Evolutionary conservation across 2,888 invertebrate genomes (phyloP).

Genomic region (Lacanobia oleracea): DNA sequence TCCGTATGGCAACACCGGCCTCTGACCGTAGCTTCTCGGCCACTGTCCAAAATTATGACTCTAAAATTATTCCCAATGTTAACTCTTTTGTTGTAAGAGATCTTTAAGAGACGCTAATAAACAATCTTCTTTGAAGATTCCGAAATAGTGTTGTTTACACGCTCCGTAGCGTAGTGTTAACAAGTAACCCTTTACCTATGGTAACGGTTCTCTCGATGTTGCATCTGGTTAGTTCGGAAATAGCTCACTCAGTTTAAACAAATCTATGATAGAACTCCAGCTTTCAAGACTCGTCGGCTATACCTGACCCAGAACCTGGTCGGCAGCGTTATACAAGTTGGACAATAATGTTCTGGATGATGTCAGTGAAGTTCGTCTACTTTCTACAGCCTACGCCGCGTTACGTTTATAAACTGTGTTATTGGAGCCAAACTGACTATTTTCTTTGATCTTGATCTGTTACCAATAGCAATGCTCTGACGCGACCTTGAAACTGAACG

Average conservation of each 20-base stretch:
- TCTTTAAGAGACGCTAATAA: conserved; percentile 78
- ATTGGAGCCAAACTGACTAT: conserved; percentile 53
- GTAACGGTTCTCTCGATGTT: conserved; percentile 34
- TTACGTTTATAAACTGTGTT: conserved; percentile 48
- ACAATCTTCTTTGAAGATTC: conserved; percentile 85
- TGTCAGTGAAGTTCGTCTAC: conserved; percentile 27
- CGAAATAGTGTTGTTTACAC: conserved; percentile 83
- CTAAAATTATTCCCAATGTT: conserved; percentile 83
- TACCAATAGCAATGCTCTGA: conserved; percentile 51
- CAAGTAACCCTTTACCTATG: conserved; percentile 66
- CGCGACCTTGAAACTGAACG: conserved; percentile 56
- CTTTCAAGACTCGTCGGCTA: conserved; percentile 19
- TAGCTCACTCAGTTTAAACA: conserved; percentile 46
- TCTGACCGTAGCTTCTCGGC: conserved; percentile 69
- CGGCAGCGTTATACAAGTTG: conserved; percentile 16
- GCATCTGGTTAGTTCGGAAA: conserved; percentile 53
- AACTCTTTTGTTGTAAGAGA: conserved; percentile 82
- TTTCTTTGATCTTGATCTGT: conserved; percentile 57
- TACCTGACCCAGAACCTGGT: conserved; percentile 49
- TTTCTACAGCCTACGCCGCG: conserved; percentile 42
- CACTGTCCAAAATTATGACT: conserved; percentile 79
- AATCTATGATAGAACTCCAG: conserved; percentile 39
- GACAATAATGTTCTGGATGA: conserved; percentile 21
- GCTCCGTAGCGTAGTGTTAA: conserved; percentile 73
- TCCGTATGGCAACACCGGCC: conserved; percentile 72